These are phyloP conservation scores for Telenomus remus DNA, from an alignment of 1,140 invertebrate genomes.

Conservation along the genomic window DNA sequence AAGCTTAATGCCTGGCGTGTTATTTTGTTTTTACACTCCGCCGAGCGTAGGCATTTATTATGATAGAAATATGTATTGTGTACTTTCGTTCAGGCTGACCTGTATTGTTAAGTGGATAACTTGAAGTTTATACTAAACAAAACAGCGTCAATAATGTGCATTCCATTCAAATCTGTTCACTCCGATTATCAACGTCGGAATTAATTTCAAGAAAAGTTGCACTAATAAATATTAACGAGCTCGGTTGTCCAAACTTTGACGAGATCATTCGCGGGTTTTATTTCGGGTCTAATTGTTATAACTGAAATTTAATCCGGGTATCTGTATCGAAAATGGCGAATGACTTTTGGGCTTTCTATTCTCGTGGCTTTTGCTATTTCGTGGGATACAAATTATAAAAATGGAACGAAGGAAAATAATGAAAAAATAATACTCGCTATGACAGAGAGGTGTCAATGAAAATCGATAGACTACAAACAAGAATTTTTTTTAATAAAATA, in stretches of 20 bases:
- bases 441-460: no score
- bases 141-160: conserved; percentile 28
- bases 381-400: no score
- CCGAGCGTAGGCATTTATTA: conserved; percentile 24
- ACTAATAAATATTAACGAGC: conserved; percentile 42
- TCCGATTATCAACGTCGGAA: conserved; percentile 20
- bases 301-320: background rate
- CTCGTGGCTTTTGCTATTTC: no score
- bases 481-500: background rate
- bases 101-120: conserved; percentile 37
- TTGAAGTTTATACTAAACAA: conserved; percentile 16
- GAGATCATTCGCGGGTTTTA: background rate
- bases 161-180: conserved; percentile 30
- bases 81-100: conserved; percentile 8
- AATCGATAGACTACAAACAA: no score
- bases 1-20: conserved; percentile 12
- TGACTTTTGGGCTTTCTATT: no score
- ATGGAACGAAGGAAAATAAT: no score
- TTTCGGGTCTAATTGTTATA: background rate
- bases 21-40: conserved; percentile 22
- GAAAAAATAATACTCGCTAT: no score
- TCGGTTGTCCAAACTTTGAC: conserved; percentile 11
- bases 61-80: conserved; percentile 29
- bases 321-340: no score
- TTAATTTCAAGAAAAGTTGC: background rate